Percentiles rank a stretch among this genome's conserved stretches.
These are phyloP conservation scores for Pica pica DNA, from an alignment of 2,113 vertebrate genomes.

Conservation along the genomic window DNA sequence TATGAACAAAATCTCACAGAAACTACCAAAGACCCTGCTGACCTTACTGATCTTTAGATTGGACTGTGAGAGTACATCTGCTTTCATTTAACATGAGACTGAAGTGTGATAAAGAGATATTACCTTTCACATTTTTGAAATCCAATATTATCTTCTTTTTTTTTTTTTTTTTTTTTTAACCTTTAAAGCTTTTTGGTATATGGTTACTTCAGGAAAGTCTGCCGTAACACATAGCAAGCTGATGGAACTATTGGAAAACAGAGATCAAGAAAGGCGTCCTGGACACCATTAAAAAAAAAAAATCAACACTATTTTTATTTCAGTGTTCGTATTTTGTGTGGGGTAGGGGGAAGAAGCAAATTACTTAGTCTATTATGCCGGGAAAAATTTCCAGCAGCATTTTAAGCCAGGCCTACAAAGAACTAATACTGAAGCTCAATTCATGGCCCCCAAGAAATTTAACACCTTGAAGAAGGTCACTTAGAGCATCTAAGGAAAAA, in stretches of 20 bases:
- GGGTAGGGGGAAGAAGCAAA: neutral
- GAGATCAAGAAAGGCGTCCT: neutral
- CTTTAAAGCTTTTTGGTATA: neutral
- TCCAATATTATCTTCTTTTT: neutral
- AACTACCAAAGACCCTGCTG: neutral
- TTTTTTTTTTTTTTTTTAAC: neutral
- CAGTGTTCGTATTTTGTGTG: neutral
- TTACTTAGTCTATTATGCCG: neutral
- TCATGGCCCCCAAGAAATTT: neutral
- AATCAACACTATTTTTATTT: neutral
- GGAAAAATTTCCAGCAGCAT: neutral
- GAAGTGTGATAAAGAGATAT: neutral
- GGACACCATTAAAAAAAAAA: neutral
- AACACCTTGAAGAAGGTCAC: neutral
- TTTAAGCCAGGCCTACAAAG: neutral
- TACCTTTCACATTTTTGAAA: slow-evolving; percentile 5
- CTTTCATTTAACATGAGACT: slow-evolving; percentile 13
- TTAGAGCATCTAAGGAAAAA: neutral
- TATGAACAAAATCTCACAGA: neutral
- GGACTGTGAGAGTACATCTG: neutral
- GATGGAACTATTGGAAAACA: neutral
- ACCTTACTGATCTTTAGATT: neutral
- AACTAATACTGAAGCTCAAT: neutral
- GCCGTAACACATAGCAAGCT: neutral
- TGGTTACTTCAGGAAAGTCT: neutral